phyloP scores from a whole-genome alignment of 2,888 invertebrate species.

The Apodemia mormo region DNA sequence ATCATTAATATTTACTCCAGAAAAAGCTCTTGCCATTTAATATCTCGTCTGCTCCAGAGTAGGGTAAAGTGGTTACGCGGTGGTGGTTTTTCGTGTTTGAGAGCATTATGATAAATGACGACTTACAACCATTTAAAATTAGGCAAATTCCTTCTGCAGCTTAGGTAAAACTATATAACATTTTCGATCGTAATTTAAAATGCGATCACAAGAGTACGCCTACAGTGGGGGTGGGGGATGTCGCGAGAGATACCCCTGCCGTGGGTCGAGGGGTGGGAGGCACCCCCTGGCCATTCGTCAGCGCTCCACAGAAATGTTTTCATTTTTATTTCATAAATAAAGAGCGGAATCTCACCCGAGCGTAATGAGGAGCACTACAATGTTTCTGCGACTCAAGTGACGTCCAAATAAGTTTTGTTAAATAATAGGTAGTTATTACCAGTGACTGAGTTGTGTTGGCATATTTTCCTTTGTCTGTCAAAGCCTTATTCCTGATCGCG shows the following conservation, averaged over 20 bases:
- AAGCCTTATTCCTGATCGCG: neutral
- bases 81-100: neutral
- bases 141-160: neutral
- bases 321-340: slow-evolving; percentile 81
- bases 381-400: slow-evolving; percentile 26
- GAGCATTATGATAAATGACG: neutral
- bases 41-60: too few relatives aligned
- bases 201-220: slow-evolving; percentile 38
- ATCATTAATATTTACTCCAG: too few relatives aligned
- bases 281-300: slow-evolving; percentile 50
- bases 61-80: too few relatives aligned
- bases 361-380: slow-evolving; percentile 57
- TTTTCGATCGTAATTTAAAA: slow-evolving; percentile 34
- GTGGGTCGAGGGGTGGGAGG: slow-evolving; percentile 34
- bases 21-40: too few relatives aligned
- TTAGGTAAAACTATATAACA: slow-evolving; percentile 8
- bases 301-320: slow-evolving; percentile 74
- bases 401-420: slow-evolving; percentile 12
- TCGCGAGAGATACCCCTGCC: slow-evolving; percentile 36
- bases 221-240: slow-evolving; percentile 39
- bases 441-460: neutral
- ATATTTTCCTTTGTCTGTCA: neutral
- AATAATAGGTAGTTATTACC: neutral
- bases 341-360: slow-evolving; percentile 62
- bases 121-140: neutral